These are phyloP conservation scores for Heliconius hewitsoni DNA, from an alignment of 1,140 invertebrate species.

Conservation along the genomic window DNA sequence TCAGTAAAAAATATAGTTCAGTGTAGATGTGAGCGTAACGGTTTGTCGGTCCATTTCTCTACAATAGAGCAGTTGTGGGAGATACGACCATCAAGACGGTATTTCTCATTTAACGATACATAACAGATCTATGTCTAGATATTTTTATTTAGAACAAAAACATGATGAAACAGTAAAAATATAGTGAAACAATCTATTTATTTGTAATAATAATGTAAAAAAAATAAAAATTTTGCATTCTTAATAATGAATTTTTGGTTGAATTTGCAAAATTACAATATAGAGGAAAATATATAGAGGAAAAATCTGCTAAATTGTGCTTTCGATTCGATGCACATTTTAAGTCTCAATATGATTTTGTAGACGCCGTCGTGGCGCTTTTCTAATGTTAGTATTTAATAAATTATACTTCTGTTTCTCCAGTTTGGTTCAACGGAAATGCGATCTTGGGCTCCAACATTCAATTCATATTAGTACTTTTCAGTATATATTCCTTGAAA, in stretches of 20 bases:
- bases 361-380: neutral
- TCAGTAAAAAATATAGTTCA: slow-evolving; percentile 51
- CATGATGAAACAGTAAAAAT: neutral
- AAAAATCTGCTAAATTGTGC: neutral
- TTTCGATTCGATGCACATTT: neutral
- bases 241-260: too few species aligned
- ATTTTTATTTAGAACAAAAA: neutral
- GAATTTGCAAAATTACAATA: neutral
- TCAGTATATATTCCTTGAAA: too few species aligned
- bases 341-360: neutral
- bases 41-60: slow-evolving; percentile 37
- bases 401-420: neutral
- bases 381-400: neutral
- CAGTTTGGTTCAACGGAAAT: neutral
- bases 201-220: too few species aligned
- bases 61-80: slow-evolving; percentile 47
- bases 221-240: too few species aligned
- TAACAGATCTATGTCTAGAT: neutral
- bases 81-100: slow-evolving; percentile 51
- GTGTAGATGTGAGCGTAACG: slow-evolving; percentile 45
- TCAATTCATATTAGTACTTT: too few species aligned
- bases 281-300: neutral
- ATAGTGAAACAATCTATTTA: too few species aligned
- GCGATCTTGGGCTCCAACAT: neutral
- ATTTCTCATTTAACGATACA: slow-evolving; percentile 68